These are phyloP conservation scores for Epinephelus moara DNA, from an alignment of 2,113 vertebrate genomes.

Conservation along the genomic window DNA sequence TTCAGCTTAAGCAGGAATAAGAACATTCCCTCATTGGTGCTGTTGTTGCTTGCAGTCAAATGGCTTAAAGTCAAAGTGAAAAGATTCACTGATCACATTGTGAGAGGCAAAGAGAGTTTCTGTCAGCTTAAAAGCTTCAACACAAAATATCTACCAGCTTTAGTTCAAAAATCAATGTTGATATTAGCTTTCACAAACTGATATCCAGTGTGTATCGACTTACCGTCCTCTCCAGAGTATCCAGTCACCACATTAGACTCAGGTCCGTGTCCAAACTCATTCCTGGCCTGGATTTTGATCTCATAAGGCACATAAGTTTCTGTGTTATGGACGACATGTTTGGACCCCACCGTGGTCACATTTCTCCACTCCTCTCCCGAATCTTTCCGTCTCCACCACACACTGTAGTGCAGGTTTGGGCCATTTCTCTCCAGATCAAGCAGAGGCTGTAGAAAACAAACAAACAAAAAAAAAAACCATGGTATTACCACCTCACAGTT, in stretches of 20 bases:
- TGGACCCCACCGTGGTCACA: conserved; percentile 81
- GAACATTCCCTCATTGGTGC: not conserved
- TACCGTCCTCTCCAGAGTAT: conserved; percentile 96
- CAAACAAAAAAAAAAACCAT: not conserved
- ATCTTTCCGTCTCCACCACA: conserved; percentile 91
- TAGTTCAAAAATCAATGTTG: not conserved
- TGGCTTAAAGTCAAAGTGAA: not conserved
- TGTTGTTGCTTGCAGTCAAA: not conserved
- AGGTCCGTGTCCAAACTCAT: conserved; percentile 90
- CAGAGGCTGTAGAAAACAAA: conserved; percentile 57
- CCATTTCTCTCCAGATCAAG: conserved; percentile 91
- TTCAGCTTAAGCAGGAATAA: not conserved
- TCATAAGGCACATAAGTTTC: conserved; percentile 93
- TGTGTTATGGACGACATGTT: conserved; percentile 88
- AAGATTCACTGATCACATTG: not conserved
- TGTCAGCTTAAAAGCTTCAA: not conserved
- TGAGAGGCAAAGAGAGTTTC: not conserved
- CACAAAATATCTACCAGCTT: not conserved
- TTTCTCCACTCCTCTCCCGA: conserved; percentile 89
- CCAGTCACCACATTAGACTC: conserved; percentile 91
- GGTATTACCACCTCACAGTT: no score
- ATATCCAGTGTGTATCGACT: conserved; percentile 67
- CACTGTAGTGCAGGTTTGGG: conserved; percentile 90
- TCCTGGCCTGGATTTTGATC: conserved; percentile 93
- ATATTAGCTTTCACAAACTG: not conserved